These are phyloP conservation scores for Charadrius vociferus DNA, from an alignment of 2,113 vertebrate genomes.

Conservation along the genomic window DNA sequence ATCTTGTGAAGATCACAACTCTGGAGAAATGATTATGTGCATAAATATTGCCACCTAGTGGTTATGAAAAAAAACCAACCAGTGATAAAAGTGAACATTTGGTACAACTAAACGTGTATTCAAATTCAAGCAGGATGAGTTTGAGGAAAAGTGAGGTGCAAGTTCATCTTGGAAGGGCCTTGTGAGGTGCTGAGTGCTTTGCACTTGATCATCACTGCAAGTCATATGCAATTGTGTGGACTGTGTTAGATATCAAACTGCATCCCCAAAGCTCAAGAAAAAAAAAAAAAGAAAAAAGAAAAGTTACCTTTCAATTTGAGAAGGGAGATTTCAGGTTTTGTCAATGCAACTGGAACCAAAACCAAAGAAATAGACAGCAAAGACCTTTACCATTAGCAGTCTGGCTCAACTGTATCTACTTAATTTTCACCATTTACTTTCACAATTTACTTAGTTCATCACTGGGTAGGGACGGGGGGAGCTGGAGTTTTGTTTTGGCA, in stretches of 20 bases:
- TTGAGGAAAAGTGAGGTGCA: not conserved
- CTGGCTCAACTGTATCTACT: not conserved
- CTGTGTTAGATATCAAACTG: not conserved
- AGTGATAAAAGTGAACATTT: not conserved
- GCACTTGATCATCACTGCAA: not conserved
- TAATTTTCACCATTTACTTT: not conserved
- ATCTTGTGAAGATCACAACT: not conserved
- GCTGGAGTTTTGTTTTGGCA: not conserved
- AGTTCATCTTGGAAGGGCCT: not conserved
- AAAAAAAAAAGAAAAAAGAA: not conserved
- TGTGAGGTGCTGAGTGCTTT: not conserved
- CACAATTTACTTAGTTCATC: not conserved
- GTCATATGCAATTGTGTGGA: not conserved
- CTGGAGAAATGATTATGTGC: fast-evolving
- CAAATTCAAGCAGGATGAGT: not conserved
- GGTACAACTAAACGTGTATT: not conserved
- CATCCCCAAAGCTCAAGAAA: not conserved
- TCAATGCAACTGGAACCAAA: not conserved
- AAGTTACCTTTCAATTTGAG: not conserved
- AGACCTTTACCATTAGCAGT: not conserved
- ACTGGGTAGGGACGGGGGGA: fast-evolving
- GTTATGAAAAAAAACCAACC: fast-evolving
- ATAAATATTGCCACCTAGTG: slow-evolving; percentile 28
- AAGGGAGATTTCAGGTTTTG: not conserved
- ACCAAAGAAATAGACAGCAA: not conserved